Percentiles rank a stretch among this genome's conserved stretches.
phyloP scores from a whole-genome alignment of 2,888 invertebrate species.

The Eilema griseolum region DNA sequence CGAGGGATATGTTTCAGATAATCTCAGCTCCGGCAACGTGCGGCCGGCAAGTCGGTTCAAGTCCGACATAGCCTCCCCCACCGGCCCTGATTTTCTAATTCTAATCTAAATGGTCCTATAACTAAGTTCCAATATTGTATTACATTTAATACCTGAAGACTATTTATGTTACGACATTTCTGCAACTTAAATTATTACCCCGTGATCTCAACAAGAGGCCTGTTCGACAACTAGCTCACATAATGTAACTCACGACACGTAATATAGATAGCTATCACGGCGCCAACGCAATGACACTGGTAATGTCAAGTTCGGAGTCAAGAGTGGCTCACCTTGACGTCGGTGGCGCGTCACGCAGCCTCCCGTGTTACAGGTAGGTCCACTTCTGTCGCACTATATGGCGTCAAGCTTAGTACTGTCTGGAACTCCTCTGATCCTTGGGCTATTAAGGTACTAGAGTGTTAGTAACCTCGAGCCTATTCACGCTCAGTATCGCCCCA shows the following conservation, averaged over 20 bases:
- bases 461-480: too few species aligned
- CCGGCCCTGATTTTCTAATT: too few species aligned
- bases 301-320: conserved; percentile 61
- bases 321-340: conserved; percentile 48
- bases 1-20: too few species aligned
- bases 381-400: conserved; percentile 18
- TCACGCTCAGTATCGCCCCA: too few species aligned
- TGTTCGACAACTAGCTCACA: background rate
- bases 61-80: too few species aligned
- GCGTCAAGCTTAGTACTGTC: conserved; percentile 18
- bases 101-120: too few species aligned
- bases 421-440: conserved; percentile 17
- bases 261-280: conserved; percentile 41
- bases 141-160: too few species aligned
- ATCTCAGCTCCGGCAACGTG: too few species aligned
- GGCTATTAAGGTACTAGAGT: background rate
- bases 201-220: background rate
- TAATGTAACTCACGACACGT: background rate
- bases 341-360: conserved; percentile 21
- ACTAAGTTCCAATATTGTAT: too few species aligned
- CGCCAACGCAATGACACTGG: conserved; percentile 20
- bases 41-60: too few species aligned
- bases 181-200: too few species aligned
- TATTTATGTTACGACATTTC: too few species aligned
- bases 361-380: background rate